These are phyloP conservation scores for Boloria selene DNA, from an alignment of 2,888 invertebrate genomes.

Conservation along the genomic window DNA sequence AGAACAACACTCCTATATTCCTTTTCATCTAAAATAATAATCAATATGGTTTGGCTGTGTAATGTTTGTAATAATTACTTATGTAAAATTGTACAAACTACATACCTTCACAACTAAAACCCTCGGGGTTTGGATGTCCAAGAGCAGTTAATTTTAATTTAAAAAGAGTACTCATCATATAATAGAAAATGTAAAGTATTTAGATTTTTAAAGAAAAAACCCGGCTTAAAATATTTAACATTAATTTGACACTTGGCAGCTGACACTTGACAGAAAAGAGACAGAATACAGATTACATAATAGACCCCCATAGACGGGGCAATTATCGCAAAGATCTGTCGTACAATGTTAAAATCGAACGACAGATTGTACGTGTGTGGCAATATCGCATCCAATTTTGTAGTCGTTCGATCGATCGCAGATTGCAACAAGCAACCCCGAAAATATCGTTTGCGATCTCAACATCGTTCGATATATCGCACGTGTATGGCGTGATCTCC, in stretches of 20 bases:
- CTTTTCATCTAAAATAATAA: slow-evolving; percentile 85
- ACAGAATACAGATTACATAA: too few species aligned
- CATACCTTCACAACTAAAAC: slow-evolving; percentile 87
- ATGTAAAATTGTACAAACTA: background rate
- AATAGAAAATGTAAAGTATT: background rate
- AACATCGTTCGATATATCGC: too few species aligned
- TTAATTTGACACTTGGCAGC: slow-evolving; percentile 1
- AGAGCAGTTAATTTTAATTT: slow-evolving; percentile 89
- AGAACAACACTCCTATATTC: slow-evolving; percentile 90
- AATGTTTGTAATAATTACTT: background rate
- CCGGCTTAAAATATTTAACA: background rate
- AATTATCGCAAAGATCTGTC: too few species aligned
- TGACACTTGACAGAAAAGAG: background rate
- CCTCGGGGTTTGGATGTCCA: slow-evolving; percentile 88
- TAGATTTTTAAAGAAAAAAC: background rate
- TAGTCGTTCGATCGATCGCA: too few species aligned
- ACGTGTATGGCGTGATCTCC: too few species aligned
- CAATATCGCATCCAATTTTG: too few species aligned
- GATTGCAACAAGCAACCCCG: too few species aligned
- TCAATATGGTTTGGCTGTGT: background rate
- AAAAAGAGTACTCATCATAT: slow-evolving; percentile 83
- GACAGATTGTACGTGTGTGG: too few species aligned
- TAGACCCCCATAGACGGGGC: too few species aligned
- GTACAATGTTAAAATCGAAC: too few species aligned
- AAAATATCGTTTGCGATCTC: too few species aligned